phyloP scores from a whole-genome alignment of 1,140 invertebrate species.

The Aphis gossypii region DNA sequence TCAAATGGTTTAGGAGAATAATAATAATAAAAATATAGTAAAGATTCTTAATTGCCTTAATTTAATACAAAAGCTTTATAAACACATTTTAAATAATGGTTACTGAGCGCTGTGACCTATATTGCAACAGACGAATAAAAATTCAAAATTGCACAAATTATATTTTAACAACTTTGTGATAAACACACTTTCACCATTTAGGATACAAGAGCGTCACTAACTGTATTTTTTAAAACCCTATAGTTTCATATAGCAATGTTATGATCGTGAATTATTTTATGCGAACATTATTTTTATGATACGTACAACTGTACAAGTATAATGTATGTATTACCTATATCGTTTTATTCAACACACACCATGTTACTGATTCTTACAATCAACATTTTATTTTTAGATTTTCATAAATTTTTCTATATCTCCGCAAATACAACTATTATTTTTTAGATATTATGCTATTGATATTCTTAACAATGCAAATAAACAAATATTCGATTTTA shows the following conservation, averaged over 20 bases:
- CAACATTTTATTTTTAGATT: not conserved
- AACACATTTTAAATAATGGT: constrained; percentile 26
- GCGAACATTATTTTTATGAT: not conserved
- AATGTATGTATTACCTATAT: not conserved
- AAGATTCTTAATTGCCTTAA: not conserved
- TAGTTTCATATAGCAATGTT: not conserved
- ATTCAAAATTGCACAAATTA: not conserved
- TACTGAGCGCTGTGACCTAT: not conserved
- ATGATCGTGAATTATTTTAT: not conserved
- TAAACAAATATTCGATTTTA: not conserved
- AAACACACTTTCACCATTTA: not conserved
- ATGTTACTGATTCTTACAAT: not conserved
- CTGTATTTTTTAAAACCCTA: not conserved
- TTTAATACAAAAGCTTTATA: not conserved
- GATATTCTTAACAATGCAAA: not conserved
- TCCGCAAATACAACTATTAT: not conserved
- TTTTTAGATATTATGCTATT: not conserved
- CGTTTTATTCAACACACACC: not conserved
- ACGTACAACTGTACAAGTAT: not conserved
- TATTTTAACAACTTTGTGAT: not conserved
- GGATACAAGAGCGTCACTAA: not conserved
- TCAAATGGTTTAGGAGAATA: not conserved
- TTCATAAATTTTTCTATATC: not conserved
- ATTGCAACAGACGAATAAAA: not conserved
- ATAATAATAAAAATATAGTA: not conserved